Conservation (phyloP, 2,113 vertebrate genomes). For the Dasyurus viverrinus region DNA sequence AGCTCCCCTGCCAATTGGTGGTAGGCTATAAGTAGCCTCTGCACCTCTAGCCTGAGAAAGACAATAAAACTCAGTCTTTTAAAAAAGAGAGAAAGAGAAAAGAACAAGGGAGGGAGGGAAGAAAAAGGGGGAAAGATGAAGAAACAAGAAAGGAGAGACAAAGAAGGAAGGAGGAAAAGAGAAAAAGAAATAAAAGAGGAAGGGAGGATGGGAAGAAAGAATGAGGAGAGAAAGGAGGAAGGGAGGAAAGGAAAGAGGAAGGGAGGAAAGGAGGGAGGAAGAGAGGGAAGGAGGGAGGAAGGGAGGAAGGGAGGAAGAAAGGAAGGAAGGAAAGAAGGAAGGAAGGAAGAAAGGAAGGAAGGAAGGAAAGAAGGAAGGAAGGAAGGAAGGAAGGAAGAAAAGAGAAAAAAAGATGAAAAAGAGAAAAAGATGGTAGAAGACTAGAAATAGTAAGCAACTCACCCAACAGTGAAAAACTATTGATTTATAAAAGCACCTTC, state of each 20-base stretch:
- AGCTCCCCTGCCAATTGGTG: background rate
- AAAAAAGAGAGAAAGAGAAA: background rate
- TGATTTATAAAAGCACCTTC: background rate
- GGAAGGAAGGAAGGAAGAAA: too few relatives aligned
- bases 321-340: too few relatives aligned
- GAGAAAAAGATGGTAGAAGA: background rate
- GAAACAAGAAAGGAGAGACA: too few relatives aligned
- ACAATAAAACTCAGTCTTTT: background rate
- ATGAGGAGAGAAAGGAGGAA: accelerated
- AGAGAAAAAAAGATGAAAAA: background rate
- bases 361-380: too few relatives aligned
- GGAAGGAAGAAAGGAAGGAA: too few relatives aligned
- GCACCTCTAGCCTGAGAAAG: background rate
- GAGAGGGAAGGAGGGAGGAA: too few relatives aligned
- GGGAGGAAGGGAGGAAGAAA: too few relatives aligned
- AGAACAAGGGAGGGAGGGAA: background rate
- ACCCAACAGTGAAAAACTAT: background rate
- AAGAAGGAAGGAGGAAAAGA: too few relatives aligned
- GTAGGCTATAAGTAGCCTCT: background rate
- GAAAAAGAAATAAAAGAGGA: too few relatives aligned
- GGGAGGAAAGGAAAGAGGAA: too few relatives aligned
- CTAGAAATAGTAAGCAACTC: background rate
- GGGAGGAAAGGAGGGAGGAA: too few relatives aligned
- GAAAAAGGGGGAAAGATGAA: too few relatives aligned
- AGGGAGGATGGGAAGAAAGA: accelerated